These are phyloP conservation scores for Bubo bubo DNA, from an alignment of 2,113 vertebrate genomes.

Conservation along the genomic window DNA sequence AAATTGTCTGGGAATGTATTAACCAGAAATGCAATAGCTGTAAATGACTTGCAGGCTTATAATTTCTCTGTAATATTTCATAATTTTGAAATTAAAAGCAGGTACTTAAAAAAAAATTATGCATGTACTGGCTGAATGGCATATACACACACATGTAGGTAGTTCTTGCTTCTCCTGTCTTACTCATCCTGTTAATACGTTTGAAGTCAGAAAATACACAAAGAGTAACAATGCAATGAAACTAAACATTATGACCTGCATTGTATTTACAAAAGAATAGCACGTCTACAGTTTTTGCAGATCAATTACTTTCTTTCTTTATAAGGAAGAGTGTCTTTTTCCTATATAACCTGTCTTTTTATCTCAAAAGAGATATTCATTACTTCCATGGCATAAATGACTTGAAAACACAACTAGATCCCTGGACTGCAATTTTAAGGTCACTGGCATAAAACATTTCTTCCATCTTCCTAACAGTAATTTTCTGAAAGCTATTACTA, in stretches of 20 bases:
- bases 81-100: neutral
- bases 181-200: neutral
- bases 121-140: neutral
- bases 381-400: neutral
- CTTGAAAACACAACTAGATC: neutral
- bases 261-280: neutral
- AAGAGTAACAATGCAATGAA: neutral
- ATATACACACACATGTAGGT: neutral
- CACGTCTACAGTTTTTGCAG: neutral
- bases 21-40: neutral
- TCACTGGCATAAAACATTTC: neutral
- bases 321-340: neutral
- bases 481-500: conserved; percentile 25
- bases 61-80: neutral
- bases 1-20: neutral
- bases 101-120: neutral
- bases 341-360: neutral
- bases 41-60: neutral
- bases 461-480: neutral
- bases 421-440: neutral
- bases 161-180: neutral
- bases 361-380: neutral
- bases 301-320: neutral
- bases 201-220: neutral
- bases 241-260: neutral